These are phyloP conservation scores for Ahaetulla prasina DNA, from an alignment of 2,113 vertebrate genomes.

Conservation along the genomic window DNA sequence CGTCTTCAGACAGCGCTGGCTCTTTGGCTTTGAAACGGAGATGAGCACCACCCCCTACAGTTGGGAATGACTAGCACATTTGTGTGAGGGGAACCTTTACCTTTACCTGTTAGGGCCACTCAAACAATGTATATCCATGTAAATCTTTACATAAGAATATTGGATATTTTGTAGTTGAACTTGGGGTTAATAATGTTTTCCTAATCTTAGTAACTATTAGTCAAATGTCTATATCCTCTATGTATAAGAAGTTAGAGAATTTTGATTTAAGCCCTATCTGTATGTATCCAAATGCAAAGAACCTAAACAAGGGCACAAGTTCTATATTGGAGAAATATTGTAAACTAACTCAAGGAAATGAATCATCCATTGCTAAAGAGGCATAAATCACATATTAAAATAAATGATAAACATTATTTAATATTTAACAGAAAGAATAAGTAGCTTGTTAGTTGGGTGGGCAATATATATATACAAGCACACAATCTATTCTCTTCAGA, in stretches of 20 bases:
- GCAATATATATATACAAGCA: not conserved
- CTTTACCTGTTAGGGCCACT: too few species aligned
- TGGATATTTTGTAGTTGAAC: not conserved
- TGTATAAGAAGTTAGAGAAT: not conserved
- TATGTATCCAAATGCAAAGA: not conserved
- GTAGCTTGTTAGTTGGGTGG: constrained; percentile 15
- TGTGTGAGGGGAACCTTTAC: too few species aligned
- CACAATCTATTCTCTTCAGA: not conserved
- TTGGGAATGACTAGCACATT: too few species aligned
- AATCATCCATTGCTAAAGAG: not conserved
- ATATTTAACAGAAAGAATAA: constrained; percentile 33
- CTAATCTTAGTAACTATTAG: not conserved
- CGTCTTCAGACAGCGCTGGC: too few species aligned
- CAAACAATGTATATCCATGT: not conserved
- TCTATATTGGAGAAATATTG: not conserved
- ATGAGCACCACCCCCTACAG: too few species aligned
- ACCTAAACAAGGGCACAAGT: not conserved
- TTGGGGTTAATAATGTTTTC: not conserved
- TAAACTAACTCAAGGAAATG: not conserved
- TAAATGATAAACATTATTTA: constrained; percentile 7
- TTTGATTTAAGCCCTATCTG: not conserved
- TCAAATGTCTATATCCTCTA: not conserved
- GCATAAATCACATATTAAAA: constrained; percentile 25
- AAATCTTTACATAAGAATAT: not conserved
- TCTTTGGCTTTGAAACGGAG: too few species aligned